phyloP scores from a whole-genome alignment of 1,140 invertebrate genomes.

The Trypoxylus dichotomus region DNA sequence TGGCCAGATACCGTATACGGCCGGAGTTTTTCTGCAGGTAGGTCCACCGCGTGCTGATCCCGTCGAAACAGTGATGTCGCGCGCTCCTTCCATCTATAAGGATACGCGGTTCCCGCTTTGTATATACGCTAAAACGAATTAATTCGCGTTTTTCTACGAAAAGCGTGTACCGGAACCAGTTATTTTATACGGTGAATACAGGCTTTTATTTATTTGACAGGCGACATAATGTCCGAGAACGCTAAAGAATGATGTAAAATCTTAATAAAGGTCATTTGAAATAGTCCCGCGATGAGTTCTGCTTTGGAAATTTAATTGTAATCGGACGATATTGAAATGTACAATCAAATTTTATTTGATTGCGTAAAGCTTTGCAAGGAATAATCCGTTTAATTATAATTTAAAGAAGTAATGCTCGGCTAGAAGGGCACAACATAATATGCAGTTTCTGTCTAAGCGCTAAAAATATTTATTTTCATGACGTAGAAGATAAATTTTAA shows the following conservation, averaged over 20 bases:
- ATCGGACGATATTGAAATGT: too few species aligned
- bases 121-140: constrained; percentile 8
- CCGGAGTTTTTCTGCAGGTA: constrained; percentile 67
- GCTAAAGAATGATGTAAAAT: background rate
- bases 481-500: too few species aligned
- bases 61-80: constrained; percentile 7
- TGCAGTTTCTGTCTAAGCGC: too few species aligned
- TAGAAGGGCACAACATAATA: too few species aligned
- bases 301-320: too few species aligned
- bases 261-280: background rate
- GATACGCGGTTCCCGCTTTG: background rate
- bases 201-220: background rate
- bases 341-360: too few species aligned
- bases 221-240: background rate
- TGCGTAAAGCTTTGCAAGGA: too few species aligned
- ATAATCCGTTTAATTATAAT: too few species aligned
- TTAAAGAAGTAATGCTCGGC: too few species aligned
- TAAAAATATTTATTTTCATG: too few species aligned
- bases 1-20: constrained; percentile 63
- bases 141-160: constrained; percentile 16
- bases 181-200: constrained; percentile 1
- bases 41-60: constrained; percentile 28
- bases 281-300: background rate
- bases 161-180: constrained; percentile 24
- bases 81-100: background rate